phyloP scores from a whole-genome alignment of 2,888 invertebrate species.

The Drosophila demipolita region DNA sequence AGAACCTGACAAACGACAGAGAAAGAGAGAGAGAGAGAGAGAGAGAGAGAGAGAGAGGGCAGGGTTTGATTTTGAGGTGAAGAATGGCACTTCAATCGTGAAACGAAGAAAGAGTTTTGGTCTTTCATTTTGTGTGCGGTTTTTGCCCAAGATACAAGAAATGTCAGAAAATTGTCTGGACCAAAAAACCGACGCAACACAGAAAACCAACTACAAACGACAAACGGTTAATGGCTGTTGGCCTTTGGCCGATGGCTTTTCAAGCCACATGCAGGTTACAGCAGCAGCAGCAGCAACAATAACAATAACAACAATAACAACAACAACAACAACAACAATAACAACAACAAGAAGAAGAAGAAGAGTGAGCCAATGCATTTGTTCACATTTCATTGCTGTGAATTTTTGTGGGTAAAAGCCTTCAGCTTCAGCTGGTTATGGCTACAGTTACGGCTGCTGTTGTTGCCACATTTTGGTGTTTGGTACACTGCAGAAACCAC shows the following conservation, averaged over 20 bases:
- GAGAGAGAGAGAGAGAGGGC: neutral
- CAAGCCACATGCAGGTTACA: slow-evolving; percentile 42
- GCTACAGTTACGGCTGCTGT: slow-evolving; percentile 13
- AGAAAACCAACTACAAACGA: slow-evolving; percentile 2
- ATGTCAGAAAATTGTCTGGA: slow-evolving; percentile 37
- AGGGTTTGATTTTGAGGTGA: slow-evolving; percentile 3
- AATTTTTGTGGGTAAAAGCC: slow-evolving; percentile 65
- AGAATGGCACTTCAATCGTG: slow-evolving; percentile 44
- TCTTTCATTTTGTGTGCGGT: slow-evolving; percentile 74
- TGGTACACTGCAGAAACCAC: slow-evolving; percentile 16
- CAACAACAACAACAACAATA: slow-evolving; percentile 11
- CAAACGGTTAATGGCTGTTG: slow-evolving; percentile 17
- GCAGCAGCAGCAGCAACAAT: slow-evolving; percentile 15
- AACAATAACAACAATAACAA: slow-evolving; percentile 15
- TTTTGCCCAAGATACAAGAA: slow-evolving; percentile 21
- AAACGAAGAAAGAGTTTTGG: slow-evolving; percentile 26
- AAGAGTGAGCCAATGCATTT: slow-evolving; percentile 44
- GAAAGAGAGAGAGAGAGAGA: neutral
- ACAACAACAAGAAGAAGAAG: slow-evolving; percentile 11
- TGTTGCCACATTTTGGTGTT: slow-evolving; percentile 22
- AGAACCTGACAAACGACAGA: slow-evolving; percentile 14
- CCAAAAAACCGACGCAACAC: slow-evolving; percentile 24
- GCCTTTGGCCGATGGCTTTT: slow-evolving; percentile 40
- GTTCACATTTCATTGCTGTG: slow-evolving; percentile 49
- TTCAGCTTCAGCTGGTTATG: slow-evolving; percentile 20